These are phyloP conservation scores for Crypturellus undulatus DNA, from an alignment of 2,113 vertebrate species.

Conservation along the genomic window DNA sequence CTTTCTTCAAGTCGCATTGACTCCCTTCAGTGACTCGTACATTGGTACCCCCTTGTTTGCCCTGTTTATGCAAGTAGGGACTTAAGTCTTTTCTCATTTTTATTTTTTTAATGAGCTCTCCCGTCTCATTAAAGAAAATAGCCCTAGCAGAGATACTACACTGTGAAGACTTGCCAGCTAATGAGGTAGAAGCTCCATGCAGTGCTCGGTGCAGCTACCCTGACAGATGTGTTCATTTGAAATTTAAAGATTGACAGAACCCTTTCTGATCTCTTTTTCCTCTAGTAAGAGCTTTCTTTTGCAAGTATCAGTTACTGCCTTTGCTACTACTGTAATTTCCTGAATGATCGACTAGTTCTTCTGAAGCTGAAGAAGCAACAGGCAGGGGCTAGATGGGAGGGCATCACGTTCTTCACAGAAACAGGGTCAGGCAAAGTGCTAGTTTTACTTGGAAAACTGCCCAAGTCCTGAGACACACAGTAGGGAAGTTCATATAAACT, in stretches of 20 bases:
- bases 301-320: conserved; percentile 80
- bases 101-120: background rate
- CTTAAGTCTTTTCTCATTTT: background rate
- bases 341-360: conserved; percentile 59
- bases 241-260: background rate
- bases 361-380: conserved; percentile 66
- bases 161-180: background rate
- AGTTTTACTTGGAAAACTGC: background rate
- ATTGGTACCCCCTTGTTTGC: background rate
- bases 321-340: conserved; percentile 76
- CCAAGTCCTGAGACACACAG: background rate
- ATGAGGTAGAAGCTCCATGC: background rate
- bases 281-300: background rate
- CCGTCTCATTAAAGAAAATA: background rate
- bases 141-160: background rate
- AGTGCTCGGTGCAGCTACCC: background rate
- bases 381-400: conserved; percentile 75
- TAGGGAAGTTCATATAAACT: background rate
- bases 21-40: background rate
- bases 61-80: background rate
- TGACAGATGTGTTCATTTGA: background rate
- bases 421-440: conserved; percentile 86
- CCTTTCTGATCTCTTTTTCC: background rate
- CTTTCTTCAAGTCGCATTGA: background rate
- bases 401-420: conserved; percentile 77